Evolutionary conservation across 2,113 vertebrate genomes (phyloP).

Genomic region (Phaethornis superciliosus): DNA sequence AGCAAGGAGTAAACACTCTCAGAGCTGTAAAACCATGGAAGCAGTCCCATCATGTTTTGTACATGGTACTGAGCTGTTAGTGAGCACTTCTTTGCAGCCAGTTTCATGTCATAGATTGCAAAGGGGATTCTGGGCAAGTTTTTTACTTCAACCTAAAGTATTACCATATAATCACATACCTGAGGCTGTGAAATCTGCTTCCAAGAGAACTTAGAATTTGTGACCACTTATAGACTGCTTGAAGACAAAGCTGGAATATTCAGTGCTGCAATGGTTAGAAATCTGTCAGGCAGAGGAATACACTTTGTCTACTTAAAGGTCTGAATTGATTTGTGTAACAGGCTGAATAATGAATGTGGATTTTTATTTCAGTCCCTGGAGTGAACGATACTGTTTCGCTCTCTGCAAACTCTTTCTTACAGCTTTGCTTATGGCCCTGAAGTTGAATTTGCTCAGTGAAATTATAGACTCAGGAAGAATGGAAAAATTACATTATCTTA

Average conservation of each 20-base stretch:
- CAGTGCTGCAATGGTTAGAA: neutral
- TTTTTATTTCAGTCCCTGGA: neutral
- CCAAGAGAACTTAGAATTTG: neutral
- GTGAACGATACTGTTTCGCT: neutral
- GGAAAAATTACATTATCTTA: neutral
- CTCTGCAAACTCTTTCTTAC: neutral
- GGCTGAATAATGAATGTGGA: conserved; percentile 6
- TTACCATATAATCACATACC: neutral
- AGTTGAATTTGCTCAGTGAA: neutral
- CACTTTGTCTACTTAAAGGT: neutral
- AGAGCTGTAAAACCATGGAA: neutral
- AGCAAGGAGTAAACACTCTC: neutral
- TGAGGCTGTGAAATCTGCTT: neutral
- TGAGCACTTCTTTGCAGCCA: too few species aligned
- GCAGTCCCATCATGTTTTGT: fast-evolving
- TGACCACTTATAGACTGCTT: neutral
- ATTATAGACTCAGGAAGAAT: neutral
- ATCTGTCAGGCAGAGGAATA: neutral
- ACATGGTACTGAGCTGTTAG: too few species aligned
- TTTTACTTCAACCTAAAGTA: neutral
- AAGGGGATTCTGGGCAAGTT: neutral
- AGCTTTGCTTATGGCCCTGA: neutral
- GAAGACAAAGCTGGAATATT: neutral
- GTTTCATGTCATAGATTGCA: neutral
- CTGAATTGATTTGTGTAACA: neutral